phyloP scores from a whole-genome alignment of 2,888 invertebrate genomes.

The Steinernema hermaphroditum region DNA sequence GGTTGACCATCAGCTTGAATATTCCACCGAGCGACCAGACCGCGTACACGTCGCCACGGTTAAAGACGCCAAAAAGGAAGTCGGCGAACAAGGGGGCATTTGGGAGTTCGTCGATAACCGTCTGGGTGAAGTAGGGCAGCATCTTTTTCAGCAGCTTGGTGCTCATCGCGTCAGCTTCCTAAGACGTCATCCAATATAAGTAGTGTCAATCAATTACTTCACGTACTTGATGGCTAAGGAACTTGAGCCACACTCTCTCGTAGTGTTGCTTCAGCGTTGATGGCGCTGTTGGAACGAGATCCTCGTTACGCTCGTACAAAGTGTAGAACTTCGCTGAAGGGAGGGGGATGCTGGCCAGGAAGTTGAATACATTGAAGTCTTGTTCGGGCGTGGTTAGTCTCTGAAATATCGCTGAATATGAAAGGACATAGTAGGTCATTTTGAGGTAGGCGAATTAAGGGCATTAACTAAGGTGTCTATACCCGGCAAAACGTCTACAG shows the following conservation, averaged over 20 bases:
- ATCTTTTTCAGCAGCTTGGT: slow-evolving; percentile 32
- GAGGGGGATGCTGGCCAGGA: not conserved
- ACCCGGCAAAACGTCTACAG: no score
- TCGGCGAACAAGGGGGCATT: slow-evolving; percentile 48
- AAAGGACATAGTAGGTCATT: no score
- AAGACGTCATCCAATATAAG: not conserved
- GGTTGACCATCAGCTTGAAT: slow-evolving; percentile 82
- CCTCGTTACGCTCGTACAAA: slow-evolving; percentile 5
- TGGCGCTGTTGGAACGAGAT: not conserved
- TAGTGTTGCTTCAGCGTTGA: not conserved
- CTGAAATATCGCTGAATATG: not conserved
- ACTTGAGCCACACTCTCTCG: slow-evolving; percentile 9
- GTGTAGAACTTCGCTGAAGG: slow-evolving; percentile 6
- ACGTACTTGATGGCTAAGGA: not conserved
- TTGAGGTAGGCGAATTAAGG: no score
- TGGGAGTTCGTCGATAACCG: slow-evolving; percentile 47
- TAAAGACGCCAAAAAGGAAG: slow-evolving; percentile 66
- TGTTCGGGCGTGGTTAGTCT: not conserved
- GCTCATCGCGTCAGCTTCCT: not conserved
- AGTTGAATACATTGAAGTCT: not conserved
- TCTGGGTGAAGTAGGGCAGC: slow-evolving; percentile 45
- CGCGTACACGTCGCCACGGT: slow-evolving; percentile 75
- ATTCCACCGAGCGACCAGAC: slow-evolving; percentile 88
- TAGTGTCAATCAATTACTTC: not conserved
- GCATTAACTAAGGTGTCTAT: no score